Conservation (phyloP, 2,888 invertebrate species). For the Pterostichus madidus region DNA sequence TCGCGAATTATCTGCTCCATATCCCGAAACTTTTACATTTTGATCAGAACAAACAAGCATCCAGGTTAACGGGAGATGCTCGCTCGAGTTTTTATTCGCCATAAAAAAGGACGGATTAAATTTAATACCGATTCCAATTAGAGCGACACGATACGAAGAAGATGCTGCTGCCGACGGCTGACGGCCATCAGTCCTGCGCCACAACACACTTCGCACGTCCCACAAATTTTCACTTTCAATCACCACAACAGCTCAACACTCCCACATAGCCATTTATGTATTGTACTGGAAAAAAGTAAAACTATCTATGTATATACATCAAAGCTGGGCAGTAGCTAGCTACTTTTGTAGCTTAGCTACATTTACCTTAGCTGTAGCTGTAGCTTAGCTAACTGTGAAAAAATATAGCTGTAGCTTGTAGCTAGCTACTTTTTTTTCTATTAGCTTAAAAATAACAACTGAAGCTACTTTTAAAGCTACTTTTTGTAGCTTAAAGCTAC, state of each 20-base stretch:
- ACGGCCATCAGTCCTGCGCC: not conserved
- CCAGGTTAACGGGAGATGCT: slow-evolving; percentile 62
- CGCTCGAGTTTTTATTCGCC: slow-evolving; percentile 58
- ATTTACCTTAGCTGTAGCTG: no score
- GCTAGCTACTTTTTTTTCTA: no score
- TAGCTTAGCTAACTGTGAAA: no score
- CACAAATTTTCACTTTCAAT: slow-evolving; percentile 37
- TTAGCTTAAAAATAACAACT: no score
- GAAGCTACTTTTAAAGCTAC: no score
- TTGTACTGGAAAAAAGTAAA: no score
- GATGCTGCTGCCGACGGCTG: slow-evolving; percentile 13
- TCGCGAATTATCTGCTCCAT: slow-evolving; percentile 65
- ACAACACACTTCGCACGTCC: not conserved
- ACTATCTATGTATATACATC: no score
- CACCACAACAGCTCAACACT: not conserved
- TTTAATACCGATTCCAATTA: slow-evolving; percentile 66
- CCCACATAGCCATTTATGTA: no score
- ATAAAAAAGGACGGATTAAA: slow-evolving; percentile 64
- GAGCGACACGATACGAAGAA: slow-evolving; percentile 48
- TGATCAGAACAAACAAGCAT: slow-evolving; percentile 66
- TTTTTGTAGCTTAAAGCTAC: no score
- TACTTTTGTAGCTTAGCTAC: no score
- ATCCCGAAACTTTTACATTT: slow-evolving; percentile 68
- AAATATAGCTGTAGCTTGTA: no score
- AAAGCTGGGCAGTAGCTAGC: no score